Evolutionary conservation across 2,113 vertebrate genomes (phyloP).

Genomic region (Polyodon spathula): DNA sequence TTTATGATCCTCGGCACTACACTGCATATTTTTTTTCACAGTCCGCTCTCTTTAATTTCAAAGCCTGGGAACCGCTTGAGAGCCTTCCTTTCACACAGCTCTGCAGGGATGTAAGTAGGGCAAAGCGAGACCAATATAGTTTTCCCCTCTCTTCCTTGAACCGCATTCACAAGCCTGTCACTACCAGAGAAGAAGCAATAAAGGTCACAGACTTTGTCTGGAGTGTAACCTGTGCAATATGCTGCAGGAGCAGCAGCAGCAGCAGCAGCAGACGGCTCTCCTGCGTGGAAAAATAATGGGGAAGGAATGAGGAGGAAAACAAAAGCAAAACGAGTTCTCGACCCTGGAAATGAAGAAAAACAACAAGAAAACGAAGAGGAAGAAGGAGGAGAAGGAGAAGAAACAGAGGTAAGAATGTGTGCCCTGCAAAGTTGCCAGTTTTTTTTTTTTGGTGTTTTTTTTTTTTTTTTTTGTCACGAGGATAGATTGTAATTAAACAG

Average conservation of each 20-base stretch:
- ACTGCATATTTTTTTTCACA: conserved; percentile 13
- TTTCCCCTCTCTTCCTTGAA: conserved; percentile 4
- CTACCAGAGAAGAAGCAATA: conserved; percentile 7
- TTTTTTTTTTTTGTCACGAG: conserved; percentile 19
- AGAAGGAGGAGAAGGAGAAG: conserved; percentile 25
- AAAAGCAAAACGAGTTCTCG: conserved; percentile 40
- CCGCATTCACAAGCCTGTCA: conserved; percentile 1
- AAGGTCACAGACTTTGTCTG: conserved; percentile 22
- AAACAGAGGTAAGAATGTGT: conserved; percentile 20
- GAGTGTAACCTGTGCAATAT: conserved; percentile 23
- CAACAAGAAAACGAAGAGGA: conserved; percentile 30
- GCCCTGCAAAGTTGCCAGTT: conserved; percentile 8
- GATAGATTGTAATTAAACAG: conserved; percentile 28
- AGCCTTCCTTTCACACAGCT: conserved; percentile 7
- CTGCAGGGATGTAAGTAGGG: conserved; percentile 13
- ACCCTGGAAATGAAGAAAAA: conserved; percentile 34
- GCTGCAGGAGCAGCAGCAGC: conserved; percentile 10
- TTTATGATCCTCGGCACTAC: conserved; percentile 14
- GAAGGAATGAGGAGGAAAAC: conserved; percentile 39
- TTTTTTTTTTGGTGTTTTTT: background rate
- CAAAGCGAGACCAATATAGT: conserved; percentile 13
- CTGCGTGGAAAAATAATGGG: conserved; percentile 26
- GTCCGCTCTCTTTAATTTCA: conserved; percentile 13
- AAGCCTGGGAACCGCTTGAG: conserved; percentile 11
- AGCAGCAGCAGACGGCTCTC: conserved; percentile 5